phyloP scores from a whole-genome alignment of 2,797 vertebrate genomes.

The Poecilia wingei region DNA sequence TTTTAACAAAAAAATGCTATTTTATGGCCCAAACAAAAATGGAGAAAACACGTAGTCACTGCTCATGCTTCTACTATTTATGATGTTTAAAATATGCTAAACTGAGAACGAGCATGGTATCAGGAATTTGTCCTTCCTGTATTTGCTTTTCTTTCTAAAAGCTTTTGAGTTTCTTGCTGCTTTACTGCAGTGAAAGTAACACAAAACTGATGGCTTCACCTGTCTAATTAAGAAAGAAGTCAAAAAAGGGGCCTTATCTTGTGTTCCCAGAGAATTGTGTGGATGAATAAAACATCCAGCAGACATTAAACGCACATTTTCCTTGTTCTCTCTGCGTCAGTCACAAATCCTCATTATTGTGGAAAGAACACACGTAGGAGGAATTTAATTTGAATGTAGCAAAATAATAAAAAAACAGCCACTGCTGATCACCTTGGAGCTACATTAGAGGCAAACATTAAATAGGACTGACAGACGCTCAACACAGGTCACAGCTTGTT shows the following conservation, averaged over 20 bases:
- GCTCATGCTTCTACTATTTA: not conserved
- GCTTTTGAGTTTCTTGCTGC: constrained; percentile 1
- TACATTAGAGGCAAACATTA: constrained; percentile 6
- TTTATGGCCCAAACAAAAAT: not conserved
- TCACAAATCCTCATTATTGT: constrained; percentile 36
- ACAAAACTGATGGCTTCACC: constrained; percentile 37
- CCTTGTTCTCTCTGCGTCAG: constrained; percentile 29
- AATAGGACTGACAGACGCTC: constrained; percentile 49
- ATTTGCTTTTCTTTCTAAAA: not conserved
- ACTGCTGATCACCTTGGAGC: constrained; percentile 12
- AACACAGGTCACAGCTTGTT: constrained; percentile 75
- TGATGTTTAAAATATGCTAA: not conserved
- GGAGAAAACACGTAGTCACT: not conserved
- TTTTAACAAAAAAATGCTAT: not conserved
- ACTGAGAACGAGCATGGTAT: not conserved
- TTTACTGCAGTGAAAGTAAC: constrained; percentile 7
- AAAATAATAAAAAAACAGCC: constrained; percentile 5
- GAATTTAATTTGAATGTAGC: constrained; percentile 21
- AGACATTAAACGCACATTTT: constrained; percentile 27
- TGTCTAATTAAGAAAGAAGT: constrained; percentile 43
- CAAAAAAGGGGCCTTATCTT: constrained; percentile 15
- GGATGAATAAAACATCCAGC: constrained; percentile 26
- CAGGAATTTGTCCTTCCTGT: not conserved
- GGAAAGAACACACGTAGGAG: not conserved
- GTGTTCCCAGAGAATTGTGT: not conserved